Percentiles rank a stretch among this genome's conserved stretches.
phyloP scores from a whole-genome alignment of 30 jellyfish, hydroid and myxozoan species.

The Aurelia aurita complex sp. Pacific region DNA sequence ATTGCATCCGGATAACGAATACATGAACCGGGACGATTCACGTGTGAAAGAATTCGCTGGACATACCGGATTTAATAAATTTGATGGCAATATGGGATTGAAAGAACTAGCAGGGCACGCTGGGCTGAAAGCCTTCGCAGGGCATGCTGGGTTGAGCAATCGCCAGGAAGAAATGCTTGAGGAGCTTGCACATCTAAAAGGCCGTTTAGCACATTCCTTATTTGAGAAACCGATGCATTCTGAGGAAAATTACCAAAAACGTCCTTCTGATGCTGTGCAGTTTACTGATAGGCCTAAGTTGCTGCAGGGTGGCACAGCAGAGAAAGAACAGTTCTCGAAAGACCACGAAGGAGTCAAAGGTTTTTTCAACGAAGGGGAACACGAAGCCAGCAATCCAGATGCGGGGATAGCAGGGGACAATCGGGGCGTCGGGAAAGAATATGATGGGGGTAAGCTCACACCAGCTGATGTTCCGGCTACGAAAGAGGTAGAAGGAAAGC shows the following conservation, averaged over 20 bases:
- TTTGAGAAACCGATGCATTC: slow-evolving; percentile 16
- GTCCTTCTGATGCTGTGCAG: slow-evolving; percentile 33
- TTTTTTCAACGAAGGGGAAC: not conserved
- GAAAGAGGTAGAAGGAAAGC: slow-evolving; percentile 1
- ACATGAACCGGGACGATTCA: not conserved
- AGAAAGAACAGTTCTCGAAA: not conserved
- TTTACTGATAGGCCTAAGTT: slow-evolving; percentile 22
- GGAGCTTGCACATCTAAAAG: slow-evolving; percentile 18
- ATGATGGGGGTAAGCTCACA: slow-evolving; percentile 58
- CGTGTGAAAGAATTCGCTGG: slow-evolving; percentile 11
- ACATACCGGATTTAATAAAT: slow-evolving; percentile 1
- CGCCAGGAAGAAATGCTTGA: slow-evolving; percentile 27
- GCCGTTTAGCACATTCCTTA: not conserved
- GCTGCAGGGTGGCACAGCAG: not conserved
- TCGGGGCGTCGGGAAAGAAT: slow-evolving; percentile 63
- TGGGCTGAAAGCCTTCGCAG: not conserved
- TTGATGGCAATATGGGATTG: slow-evolving; percentile 1
- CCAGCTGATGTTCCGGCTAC: slow-evolving; percentile 23
- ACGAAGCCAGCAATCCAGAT: slow-evolving; percentile 5
- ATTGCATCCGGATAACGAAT: not conserved
- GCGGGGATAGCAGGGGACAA: slow-evolving; percentile 23
- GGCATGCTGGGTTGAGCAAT: not conserved
- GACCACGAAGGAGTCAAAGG: slow-evolving; percentile 7
- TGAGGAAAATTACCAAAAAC: slow-evolving; percentile 29
- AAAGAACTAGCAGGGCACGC: slow-evolving; percentile 4